phyloP scores from a whole-genome alignment of 2,113 vertebrate species.

The Lycaon pictus region DNA sequence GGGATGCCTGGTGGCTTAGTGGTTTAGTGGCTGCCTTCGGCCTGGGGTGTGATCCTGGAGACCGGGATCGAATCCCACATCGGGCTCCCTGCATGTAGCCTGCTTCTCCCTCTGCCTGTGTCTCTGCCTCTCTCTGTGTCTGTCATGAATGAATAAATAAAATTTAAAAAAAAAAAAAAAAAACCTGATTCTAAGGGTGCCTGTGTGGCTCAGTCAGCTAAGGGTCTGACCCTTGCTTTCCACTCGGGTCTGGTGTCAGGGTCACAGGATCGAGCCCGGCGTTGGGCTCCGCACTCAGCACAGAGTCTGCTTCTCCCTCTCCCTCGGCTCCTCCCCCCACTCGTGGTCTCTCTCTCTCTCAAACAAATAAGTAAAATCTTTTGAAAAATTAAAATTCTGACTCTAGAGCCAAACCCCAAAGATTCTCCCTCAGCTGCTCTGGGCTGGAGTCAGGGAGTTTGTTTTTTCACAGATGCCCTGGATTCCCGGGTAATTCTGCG shows the following conservation, averaged over 20 bases:
- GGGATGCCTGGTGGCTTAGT: not conserved
- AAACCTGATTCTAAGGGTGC: no score
- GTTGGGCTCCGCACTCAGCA: not conserved
- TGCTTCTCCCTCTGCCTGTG: not conserved
- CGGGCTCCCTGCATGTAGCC: not conserved
- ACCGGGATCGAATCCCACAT: rapidly evolving
- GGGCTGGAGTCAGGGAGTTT: not conserved
- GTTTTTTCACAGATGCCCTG: not conserved
- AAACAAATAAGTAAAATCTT: not conserved
- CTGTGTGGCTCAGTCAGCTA: no score
- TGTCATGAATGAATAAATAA: no score
- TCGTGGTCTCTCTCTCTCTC: not conserved
- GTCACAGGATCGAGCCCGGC: not conserved
- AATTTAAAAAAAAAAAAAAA: no score
- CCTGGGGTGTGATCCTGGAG: not conserved
- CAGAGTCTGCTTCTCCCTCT: not conserved
- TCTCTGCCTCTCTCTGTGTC: no score
- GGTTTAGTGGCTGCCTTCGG: not conserved
- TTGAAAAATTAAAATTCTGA: not conserved
- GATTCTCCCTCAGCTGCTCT: not conserved
- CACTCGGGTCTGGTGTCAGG: no score
- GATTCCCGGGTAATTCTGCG: not conserved
- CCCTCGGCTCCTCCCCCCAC: not conserved
- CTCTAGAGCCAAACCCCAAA: not conserved
- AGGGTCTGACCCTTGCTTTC: no score